These are phyloP conservation scores for Noctua pronuba DNA, from an alignment of 2,888 invertebrate species.

Conservation along the genomic window DNA sequence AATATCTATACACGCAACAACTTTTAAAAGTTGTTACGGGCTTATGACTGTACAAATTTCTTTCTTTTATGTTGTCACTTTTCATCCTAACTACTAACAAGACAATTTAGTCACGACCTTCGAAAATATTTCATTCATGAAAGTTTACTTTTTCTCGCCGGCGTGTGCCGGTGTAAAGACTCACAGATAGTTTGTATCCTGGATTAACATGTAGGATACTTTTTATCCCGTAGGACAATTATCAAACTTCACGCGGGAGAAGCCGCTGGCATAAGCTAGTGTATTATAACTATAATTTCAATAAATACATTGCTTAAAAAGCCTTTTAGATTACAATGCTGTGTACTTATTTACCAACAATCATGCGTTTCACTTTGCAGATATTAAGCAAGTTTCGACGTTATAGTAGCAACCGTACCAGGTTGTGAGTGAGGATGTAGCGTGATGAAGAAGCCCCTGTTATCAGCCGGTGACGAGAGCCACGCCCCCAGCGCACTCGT, in stretches of 20 bases:
- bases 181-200: too few relatives aligned
- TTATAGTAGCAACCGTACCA: constrained; percentile 75
- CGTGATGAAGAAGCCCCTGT: constrained; percentile 96
- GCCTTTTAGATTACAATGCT: neutral
- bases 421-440: constrained; percentile 93
- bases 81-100: too few relatives aligned
- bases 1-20: neutral
- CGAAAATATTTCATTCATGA: too few relatives aligned
- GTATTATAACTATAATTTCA: too few relatives aligned
- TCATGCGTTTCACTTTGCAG: neutral
- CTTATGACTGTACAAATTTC: neutral
- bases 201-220: too few relatives aligned
- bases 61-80: too few relatives aligned
- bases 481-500: constrained; percentile 94
- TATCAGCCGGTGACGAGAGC: constrained; percentile 94
- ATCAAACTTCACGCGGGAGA: neutral
- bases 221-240: neutral
- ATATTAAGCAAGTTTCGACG: neutral
- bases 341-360: neutral
- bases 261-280: neutral
- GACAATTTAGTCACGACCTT: too few relatives aligned
- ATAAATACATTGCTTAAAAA: neutral
- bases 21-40: too few relatives aligned
- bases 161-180: too few relatives aligned
- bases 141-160: too few relatives aligned